Percentiles rank a stretch among this genome's conserved stretches.
Evolutionary conservation across 2,888 invertebrate genomes (phyloP).

Genomic region (Drosophila tripunctata): DNA sequence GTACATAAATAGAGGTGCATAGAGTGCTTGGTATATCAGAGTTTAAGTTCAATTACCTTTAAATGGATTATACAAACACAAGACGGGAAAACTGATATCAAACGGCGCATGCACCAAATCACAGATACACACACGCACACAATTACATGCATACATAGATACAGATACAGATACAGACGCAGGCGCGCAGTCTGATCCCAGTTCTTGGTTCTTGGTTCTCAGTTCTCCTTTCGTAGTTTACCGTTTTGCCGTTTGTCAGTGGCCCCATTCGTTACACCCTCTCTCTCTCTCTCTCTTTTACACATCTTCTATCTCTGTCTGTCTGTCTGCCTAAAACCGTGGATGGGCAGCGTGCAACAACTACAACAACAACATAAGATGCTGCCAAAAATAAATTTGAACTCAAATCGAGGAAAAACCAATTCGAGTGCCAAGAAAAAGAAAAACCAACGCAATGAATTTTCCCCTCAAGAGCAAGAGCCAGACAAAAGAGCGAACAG

Average conservation of each 20-base stretch:
- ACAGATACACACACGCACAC: slow-evolving; percentile 23
- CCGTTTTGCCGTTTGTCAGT: slow-evolving; percentile 11
- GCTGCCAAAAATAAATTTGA: slow-evolving; percentile 78
- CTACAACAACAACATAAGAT: slow-evolving; percentile 36
- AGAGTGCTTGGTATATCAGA: slow-evolving; percentile 33
- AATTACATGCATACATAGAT: slow-evolving; percentile 31
- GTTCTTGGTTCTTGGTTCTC: slow-evolving; percentile 35
- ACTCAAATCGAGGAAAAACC: slow-evolving; percentile 70
- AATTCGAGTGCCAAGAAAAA: slow-evolving; percentile 70
- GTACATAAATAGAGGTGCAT: slow-evolving; percentile 1
- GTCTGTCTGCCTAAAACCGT: slow-evolving; percentile 22
- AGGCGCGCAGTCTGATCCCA: slow-evolving; percentile 68
- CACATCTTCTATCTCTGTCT: background rate
- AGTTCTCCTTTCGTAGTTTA: slow-evolving; percentile 5
- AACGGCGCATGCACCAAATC: slow-evolving; percentile 37
- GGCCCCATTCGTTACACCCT: slow-evolving; percentile 8
- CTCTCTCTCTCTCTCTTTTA: too few species aligned
- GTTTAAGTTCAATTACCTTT: slow-evolving; percentile 76
- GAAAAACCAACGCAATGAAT: slow-evolving; percentile 74
- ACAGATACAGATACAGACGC: slow-evolving; percentile 29
- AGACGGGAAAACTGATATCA: slow-evolving; percentile 44
- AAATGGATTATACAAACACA: slow-evolving; percentile 77
- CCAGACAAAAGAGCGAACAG: slow-evolving; percentile 30
- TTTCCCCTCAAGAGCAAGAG: slow-evolving; percentile 63
- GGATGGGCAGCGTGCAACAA: slow-evolving; percentile 28